Evolutionary conservation across 2,797 vertebrate species (phyloP), one percentile per base, ranked within the genome.

Genomic region (Tokudaia muenninki): DNA sequence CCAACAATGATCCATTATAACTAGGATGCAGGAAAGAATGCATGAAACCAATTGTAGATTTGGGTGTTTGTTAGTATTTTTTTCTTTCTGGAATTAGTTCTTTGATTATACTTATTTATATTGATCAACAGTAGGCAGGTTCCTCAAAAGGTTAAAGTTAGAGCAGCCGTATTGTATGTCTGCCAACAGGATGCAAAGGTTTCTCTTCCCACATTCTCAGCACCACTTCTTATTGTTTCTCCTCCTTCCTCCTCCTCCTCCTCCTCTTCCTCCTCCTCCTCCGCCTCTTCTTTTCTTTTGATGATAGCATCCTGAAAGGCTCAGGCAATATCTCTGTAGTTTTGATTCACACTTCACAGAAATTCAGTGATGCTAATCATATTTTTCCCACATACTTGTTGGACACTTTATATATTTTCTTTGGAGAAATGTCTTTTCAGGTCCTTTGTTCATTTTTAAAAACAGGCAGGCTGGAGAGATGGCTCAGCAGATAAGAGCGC

Each of bases 51-150:
- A 47, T 26, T 91, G n/a, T 55, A 75, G 57, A 94, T 44, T 57
- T 94, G 65, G 16, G 21, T 65, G 75, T 55, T 91, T 41, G 82
- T 92, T 1, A 22, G 50, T 57, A 4, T 89, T 79, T 72, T 61
- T 89, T 93, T 75, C 55, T 37, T 59, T 83, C 52, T 91, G 75
- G 34, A 92, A 91, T 84, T 92, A 67, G 75, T 81, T 86, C n/a
- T 83, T 65, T 86, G 29, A 31, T 57, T n/a, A 80, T 55, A 80
- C 19, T 81, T 59, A 81, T 81, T 37, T 37, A 59, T 57, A 59
- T 24, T 37, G 52, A 59, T 37, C 34, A n/a, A n/a, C n/a, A n/a
- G n/a, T n/a, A n/a, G n/a, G n/a, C n/a, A n/a, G n/a, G n/a, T n/a
- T n/a, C n/a, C n/a, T n/a, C n/a, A n/a, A n/a, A n/a, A n/a, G n/a